Base-by-base conservation (phyloP, 2,797 vertebrate genomes). In the Phaenicophaeus curvirostris region DNA sequence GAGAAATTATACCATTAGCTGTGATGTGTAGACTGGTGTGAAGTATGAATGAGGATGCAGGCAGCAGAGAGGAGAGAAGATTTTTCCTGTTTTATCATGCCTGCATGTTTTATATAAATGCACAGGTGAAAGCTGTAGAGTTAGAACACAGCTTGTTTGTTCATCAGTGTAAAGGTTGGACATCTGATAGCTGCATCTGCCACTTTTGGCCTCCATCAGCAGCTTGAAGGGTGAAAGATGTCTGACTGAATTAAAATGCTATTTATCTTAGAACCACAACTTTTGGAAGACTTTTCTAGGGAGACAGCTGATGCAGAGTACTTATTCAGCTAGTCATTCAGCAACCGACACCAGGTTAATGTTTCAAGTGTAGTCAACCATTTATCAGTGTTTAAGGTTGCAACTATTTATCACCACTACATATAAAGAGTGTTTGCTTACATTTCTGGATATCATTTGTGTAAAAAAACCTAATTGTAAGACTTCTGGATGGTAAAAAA, bases 201-300 rank as follows among this genome's bases (percentile, higher is more conserved):
- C 48, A 31, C 58, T 53, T 65, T 12, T 66, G 65, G 44, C 50
- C 48, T 61, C 44, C 0, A 0, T 62, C 57, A 77, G 67, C 42
- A 82, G 58, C 75, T 71, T 80, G 44, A 92, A 86, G 46, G 48
- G 63, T 72, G 23, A 85, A 95, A 81, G 28, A 79, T 73, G 30
- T 73, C 86, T 83, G 63, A 54, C 46, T 61, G 39, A 89, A 81
- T 85, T 91, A 76, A 96, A 95, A 89, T 23, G n/a, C 25, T 68
- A 33, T 83, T 87, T 92, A 44, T 79, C 51, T 80, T 86, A 55
- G 80, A 83, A 92, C n/a, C 11, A 51, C 16, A 92, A 82, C 15
- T 55, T 85, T 89, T 91, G 41, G 20, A 39, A 65, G 62, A 33
- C 63, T 90, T 35, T 74, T 85, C 30, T 55, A 83, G 59, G 30